These are phyloP conservation scores for Phengaris arion DNA, from an alignment of 2,888 invertebrate species.

Conservation along the genomic window DNA sequence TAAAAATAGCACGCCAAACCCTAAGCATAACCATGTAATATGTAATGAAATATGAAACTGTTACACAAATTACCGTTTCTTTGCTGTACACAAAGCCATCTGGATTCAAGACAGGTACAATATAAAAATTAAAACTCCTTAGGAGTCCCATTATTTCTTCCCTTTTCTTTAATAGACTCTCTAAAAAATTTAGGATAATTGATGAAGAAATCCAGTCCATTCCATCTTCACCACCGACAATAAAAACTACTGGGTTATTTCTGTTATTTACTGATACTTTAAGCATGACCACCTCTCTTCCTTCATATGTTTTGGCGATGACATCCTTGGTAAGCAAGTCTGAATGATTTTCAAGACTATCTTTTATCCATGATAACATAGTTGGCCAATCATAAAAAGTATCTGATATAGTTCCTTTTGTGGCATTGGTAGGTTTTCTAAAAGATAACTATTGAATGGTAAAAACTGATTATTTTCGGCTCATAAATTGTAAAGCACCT, in stretches of 20 bases:
- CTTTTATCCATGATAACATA: constrained; percentile 48
- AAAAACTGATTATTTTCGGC: not conserved
- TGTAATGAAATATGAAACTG: no score
- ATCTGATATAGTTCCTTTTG: constrained; percentile 31
- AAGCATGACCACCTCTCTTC: constrained; percentile 54
- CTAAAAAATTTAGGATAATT: constrained; percentile 54
- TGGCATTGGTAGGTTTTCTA: not conserved
- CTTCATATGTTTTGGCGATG: constrained; percentile 57
- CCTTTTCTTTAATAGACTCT: constrained; percentile 45
- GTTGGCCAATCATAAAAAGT: constrained; percentile 47
- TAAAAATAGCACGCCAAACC: no score
- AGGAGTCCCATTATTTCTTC: constrained; percentile 41
- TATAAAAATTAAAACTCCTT: constrained; percentile 56
- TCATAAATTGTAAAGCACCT: no score
- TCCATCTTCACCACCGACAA: constrained; percentile 65
- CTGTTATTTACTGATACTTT: constrained; percentile 49
- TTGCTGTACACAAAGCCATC: constrained; percentile 65
- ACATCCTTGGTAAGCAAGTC: constrained; percentile 45
- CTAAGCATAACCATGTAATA: no score
- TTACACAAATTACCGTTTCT: constrained; percentile 45
- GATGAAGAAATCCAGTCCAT: constrained; percentile 63
- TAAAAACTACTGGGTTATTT: constrained; percentile 48
- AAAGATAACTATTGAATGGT: not conserved
- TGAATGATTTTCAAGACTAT: constrained; percentile 39
- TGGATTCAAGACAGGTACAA: constrained; percentile 66